These are phyloP conservation scores for Sebastiscus albofasciatus DNA, from an alignment of 2,797 vertebrate species.

Conservation along the genomic window DNA sequence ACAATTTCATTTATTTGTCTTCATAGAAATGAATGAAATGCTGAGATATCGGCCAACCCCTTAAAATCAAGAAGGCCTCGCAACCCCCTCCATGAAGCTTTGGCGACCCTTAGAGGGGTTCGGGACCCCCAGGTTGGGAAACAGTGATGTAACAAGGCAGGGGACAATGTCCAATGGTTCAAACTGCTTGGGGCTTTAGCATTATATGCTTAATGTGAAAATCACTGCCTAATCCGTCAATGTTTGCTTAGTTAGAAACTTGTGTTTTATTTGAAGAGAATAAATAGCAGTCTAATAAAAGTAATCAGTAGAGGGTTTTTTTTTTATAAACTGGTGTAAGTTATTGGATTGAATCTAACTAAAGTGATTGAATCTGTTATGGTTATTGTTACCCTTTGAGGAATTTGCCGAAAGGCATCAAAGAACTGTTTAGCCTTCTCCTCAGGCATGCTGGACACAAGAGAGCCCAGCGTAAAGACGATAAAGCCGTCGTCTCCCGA, in stretches of 20 bases:
- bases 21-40: no score
- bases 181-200: background rate
- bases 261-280: background rate
- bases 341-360: background rate
- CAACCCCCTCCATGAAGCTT: no score
- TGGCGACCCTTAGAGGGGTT: no score
- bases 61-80: no score
- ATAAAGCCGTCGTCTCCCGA: slow-evolving; percentile 93
- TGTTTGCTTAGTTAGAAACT: background rate
- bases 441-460: slow-evolving; percentile 88
- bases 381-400: slow-evolving; percentile 87
- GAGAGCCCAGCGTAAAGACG: slow-evolving; percentile 93
- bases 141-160: no score
- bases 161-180: slow-evolving; percentile 23
- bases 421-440: slow-evolving; percentile 86
- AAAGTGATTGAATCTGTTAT: background rate
- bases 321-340: background rate
- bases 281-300: background rate
- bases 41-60: no score
- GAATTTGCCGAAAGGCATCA: slow-evolving; percentile 88
- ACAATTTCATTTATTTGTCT: no score
- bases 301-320: background rate
- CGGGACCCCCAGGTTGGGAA: no score
- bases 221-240: background rate
- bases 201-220: background rate